Base-by-base conservation (phyloP, 2,797 vertebrate species). In the Gallinago stenura region DNA sequence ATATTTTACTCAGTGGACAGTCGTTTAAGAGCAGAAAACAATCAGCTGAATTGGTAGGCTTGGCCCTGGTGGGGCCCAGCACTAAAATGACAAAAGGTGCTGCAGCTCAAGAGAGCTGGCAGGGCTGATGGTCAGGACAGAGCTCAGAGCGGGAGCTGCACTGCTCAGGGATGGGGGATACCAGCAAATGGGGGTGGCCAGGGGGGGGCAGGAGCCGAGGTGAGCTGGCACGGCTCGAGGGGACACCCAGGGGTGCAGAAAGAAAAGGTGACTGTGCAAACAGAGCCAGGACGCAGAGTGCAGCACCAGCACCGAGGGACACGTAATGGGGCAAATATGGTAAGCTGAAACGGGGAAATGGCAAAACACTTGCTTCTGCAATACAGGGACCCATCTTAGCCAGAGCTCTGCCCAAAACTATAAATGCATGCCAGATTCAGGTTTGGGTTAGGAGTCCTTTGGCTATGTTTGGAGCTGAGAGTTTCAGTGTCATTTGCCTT, bases 21-120 rank as follows among this genome's bases (percentile, higher is more conserved):
- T 94, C 93, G 77, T 90, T 94, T 86, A 93, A 95, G 89, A 96
- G 61, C 82, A 96, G 84, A 95, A 94, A 96, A 96, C 89, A 94
- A 95, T 93, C 87, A 76, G 43, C 62, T 91, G 75, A 90, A 95
- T 79, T 95, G 94, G 82, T 68, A 95, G 58, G 79, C 65, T 95
- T 2, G 9, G 46, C 93, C 93, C 83, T 62, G 72, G 58, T 91
- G 66, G 16, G 37, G 39, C 35, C n/a, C 54, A 62, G 66, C 37
- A 9, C 43, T 75, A 69, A 87, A 88, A 88, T 51, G 41, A 87
- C 89, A 93, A 76, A 66, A 90, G 66, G 51, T 87, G 51, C 77
- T 53, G 66, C 3, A 3, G 73, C 65, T 50, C 12, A 87, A 90
- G 83, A 72, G 5, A 87, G 54, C 62, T 45, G 46, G 50, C 43